Evolutionary conservation across 1,140 invertebrate species (phyloP).

Genomic region (Lasioglossum albipes): DNA sequence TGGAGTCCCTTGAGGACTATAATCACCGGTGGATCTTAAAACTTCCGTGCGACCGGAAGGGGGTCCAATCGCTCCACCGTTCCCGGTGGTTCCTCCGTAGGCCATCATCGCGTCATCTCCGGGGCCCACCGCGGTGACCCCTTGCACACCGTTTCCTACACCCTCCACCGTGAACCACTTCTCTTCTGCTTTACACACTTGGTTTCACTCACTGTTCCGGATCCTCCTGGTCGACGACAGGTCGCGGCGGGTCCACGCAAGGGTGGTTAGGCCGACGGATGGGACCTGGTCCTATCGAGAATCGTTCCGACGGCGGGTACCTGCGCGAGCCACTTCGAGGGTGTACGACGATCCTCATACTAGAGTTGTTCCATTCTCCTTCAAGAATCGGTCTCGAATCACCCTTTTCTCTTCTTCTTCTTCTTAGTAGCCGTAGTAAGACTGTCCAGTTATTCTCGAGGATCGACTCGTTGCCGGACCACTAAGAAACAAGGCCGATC

Average conservation of each 20-base stretch:
- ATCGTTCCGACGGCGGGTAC: conserved; percentile 37
- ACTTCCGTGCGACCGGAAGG: conserved; percentile 63
- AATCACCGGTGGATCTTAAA: conserved; percentile 68
- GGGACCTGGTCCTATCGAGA: neutral
- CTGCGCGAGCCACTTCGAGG: neutral
- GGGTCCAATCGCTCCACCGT: conserved; percentile 67
- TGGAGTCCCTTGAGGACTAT: conserved; percentile 78
- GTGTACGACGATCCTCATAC: conserved; percentile 3
- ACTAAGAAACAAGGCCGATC: no score
- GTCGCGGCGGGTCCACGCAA: neutral
- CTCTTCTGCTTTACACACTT: conserved; percentile 46
- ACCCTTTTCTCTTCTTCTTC: no score
- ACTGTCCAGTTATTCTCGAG: no score
- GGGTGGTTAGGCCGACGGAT: conserved; percentile 28
- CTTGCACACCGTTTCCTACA: conserved; percentile 68
- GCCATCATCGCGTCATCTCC: conserved; percentile 79
- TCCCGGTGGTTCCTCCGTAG: conserved; percentile 73
- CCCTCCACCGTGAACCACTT: conserved; percentile 72
- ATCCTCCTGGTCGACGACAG: neutral
- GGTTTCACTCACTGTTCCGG: conserved; percentile 30
- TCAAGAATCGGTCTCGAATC: no score
- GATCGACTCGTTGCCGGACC: no score
- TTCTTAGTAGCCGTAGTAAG: no score
- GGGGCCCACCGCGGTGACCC: conserved; percentile 65
- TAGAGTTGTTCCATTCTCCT: no score